Percentiles rank a stretch among this genome's conserved stretches.
phyloP scores from a whole-genome alignment of 2,113 vertebrate genomes.

The Agelaius tricolor region DNA sequence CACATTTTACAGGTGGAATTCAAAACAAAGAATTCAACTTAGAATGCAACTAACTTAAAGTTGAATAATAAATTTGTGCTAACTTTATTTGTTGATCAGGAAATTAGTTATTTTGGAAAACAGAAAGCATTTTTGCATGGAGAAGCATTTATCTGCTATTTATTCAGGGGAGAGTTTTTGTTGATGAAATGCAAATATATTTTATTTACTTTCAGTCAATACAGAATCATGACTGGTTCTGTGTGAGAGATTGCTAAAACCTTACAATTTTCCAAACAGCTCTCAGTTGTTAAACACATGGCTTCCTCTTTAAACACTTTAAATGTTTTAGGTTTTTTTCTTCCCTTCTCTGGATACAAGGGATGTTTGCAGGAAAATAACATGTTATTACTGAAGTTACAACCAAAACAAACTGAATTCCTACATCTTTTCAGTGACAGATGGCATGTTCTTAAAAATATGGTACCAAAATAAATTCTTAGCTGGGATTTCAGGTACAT shows the following conservation, averaged over 20 bases:
- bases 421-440: neutral
- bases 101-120: neutral
- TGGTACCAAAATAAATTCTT: neutral
- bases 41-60: neutral
- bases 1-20: neutral
- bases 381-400: neutral
- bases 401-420: neutral
- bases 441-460: neutral
- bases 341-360: neutral
- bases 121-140: neutral
- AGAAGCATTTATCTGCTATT: neutral
- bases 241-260: neutral
- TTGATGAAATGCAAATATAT: neutral
- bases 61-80: neutral
- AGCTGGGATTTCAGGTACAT: neutral
- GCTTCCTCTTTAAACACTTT: neutral
- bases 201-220: neutral
- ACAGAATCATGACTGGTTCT: neutral
- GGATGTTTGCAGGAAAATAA: neutral
- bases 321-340: neutral
- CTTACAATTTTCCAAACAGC: neutral
- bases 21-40: neutral
- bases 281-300: neutral
- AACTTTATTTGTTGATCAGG: neutral
- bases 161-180: neutral